These are phyloP conservation scores for Drosophila mayri DNA, from an alignment of 1,140 invertebrate genomes.

Conservation along the genomic window DNA sequence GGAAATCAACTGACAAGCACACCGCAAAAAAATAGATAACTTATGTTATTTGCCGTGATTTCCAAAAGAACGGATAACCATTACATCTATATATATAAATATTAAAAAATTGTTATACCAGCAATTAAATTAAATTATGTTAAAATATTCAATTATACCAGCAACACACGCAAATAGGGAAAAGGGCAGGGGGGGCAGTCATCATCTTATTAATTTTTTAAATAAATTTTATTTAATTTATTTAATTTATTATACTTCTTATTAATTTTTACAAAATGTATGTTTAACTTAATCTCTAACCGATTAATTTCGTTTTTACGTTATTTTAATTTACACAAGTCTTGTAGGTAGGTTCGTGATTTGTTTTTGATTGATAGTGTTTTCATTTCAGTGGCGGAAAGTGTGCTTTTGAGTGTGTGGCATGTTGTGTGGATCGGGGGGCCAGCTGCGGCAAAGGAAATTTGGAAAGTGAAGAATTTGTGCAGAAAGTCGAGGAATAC, in stretches of 20 bases:
- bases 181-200: too few species aligned
- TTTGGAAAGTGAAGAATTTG: conserved; percentile 61
- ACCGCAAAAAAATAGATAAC: conserved; percentile 42
- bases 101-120: too few species aligned
- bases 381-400: conserved; percentile 33
- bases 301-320: conserved; percentile 61
- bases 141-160: too few species aligned
- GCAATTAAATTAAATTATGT: too few species aligned
- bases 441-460: conserved; percentile 59
- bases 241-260: conserved; percentile 74
- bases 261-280: conserved; percentile 80
- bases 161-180: too few species aligned
- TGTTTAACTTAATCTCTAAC: conserved; percentile 72
- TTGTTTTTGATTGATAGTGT: conserved; percentile 58
- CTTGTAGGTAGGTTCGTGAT: conserved; percentile 83
- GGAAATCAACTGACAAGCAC: conserved; percentile 69
- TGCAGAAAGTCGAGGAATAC: conserved; percentile 59
- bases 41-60: conserved; percentile 60
- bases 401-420: conserved; percentile 42
- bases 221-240: too few species aligned
- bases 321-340: conserved; percentile 78
- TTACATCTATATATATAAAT: conserved; percentile 60
- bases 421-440: conserved; percentile 18
- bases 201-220: too few species aligned
- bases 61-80: conserved; percentile 59